A percentile compares a stretch with the other conserved stretches of the same genome.
Conservation (phyloP, 2,797 vertebrate species). For the Margarornis squamiger region DNA sequence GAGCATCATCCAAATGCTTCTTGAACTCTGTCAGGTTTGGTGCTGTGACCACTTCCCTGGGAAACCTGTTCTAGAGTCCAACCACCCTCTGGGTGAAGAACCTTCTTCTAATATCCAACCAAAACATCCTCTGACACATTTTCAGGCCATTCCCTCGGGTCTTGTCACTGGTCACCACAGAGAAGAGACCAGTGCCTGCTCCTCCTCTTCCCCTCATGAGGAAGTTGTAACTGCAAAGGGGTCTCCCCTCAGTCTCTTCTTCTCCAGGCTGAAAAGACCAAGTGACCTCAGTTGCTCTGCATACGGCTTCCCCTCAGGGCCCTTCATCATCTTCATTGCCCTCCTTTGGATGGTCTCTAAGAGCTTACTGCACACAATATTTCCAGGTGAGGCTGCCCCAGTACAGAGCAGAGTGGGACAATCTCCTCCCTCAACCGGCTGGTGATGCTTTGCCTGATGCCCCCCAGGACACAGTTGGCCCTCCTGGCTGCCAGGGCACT, state of each 20-base stretch:
- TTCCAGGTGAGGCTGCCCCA: rapidly evolving
- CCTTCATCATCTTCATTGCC: rapidly evolving
- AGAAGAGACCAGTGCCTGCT: not conserved
- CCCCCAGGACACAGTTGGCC: rapidly evolving
- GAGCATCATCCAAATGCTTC: rapidly evolving
- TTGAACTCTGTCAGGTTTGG: not conserved
- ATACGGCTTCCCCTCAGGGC: rapidly evolving
- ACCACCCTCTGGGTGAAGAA: rapidly evolving
- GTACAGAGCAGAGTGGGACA: rapidly evolving
- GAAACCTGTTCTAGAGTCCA: not conserved
- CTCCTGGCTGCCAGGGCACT: not conserved
- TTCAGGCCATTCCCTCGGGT: rapidly evolving
- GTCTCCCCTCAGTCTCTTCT: not conserved
- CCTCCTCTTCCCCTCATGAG: rapidly evolving
- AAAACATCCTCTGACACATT: not conserved
- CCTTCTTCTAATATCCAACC: rapidly evolving
- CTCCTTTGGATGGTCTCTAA: not conserved
- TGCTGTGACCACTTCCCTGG: not conserved
- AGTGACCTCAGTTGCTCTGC: not conserved
- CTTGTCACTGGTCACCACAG: not conserved
- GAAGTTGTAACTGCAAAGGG: not conserved
- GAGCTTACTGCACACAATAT: not conserved
- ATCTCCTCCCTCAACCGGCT: rapidly evolving
- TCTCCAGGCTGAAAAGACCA: not conserved
- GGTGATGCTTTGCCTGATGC: rapidly evolving